Percentiles rank a stretch among this genome's conserved stretches.
phyloP scores from a whole-genome alignment of 1,140 invertebrate species.

The Hestina assimilis region DNA sequence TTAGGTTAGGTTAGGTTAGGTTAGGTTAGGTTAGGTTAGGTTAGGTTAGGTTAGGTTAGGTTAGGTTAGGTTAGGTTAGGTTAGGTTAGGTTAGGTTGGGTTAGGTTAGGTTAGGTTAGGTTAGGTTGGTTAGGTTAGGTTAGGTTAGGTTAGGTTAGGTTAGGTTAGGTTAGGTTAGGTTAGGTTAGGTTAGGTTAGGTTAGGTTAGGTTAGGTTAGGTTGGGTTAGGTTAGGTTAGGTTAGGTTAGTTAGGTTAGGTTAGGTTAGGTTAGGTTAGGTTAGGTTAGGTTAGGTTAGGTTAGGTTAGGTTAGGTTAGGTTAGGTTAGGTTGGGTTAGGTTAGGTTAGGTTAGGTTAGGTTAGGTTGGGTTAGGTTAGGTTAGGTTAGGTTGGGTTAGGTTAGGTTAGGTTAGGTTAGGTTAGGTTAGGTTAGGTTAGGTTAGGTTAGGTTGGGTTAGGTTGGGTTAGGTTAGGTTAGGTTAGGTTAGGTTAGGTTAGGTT shows the following conservation, averaged over 20 bases:
- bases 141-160: too few species aligned
- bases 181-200: too few species aligned
- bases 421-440: conserved; percentile 4
- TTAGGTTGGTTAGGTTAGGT: too few species aligned
- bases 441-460: conserved; percentile 3
- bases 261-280: conserved; percentile 5
- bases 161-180: too few species aligned
- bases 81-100: too few species aligned
- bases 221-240: conserved; percentile 4
- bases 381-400: conserved; percentile 4
- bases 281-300: conserved; percentile 4
- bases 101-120: too few species aligned
- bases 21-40: too few species aligned
- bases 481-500: conserved; percentile 4
- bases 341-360: conserved; percentile 4
- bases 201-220: too few species aligned
- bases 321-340: conserved; percentile 4
- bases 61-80: too few species aligned
- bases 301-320: conserved; percentile 4
- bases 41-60: too few species aligned
- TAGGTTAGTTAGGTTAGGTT: conserved; percentile 4
- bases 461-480: conserved; percentile 3
- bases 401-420: conserved; percentile 4
- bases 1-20: too few species aligned
- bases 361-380: conserved; percentile 3